phyloP scores from a whole-genome alignment of 2,888 invertebrate genomes.

The Prionchulus punctatus region DNA sequence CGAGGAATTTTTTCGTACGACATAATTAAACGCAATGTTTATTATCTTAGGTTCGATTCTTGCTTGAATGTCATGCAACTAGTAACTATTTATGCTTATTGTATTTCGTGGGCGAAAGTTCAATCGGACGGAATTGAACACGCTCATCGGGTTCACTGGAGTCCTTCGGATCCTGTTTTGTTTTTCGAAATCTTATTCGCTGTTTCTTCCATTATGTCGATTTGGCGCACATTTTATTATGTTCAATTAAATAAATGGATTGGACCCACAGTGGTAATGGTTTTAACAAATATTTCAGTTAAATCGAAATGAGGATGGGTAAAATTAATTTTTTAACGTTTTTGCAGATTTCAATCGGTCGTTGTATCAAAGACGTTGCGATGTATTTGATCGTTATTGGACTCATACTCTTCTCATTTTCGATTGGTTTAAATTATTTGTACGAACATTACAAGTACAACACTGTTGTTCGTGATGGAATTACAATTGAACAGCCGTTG shows the following conservation, averaged over 20 bases:
- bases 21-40: background rate
- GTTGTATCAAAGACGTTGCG: slow-evolving; percentile 22
- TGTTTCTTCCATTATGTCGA: slow-evolving; percentile 21
- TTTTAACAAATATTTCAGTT: background rate
- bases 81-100: slow-evolving; percentile 12
- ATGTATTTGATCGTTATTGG: slow-evolving; percentile 25
- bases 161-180: slow-evolving; percentile 16
- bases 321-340: too few species aligned
- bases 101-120: slow-evolving; percentile 8
- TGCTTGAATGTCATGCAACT: slow-evolving; percentile 15
- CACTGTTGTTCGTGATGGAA: background rate
- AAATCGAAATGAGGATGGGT: too few species aligned
- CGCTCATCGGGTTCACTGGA: slow-evolving; percentile 19
- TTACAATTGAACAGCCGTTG: background rate
- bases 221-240: slow-evolving; percentile 25
- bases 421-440: slow-evolving; percentile 20
- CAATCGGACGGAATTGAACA: slow-evolving; percentile 4
- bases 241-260: slow-evolving; percentile 18
- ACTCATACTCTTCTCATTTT: slow-evolving; percentile 24
- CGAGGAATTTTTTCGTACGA: background rate
- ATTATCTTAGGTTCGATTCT: slow-evolving; percentile 17
- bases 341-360: slow-evolving; percentile 25
- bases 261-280: slow-evolving; percentile 21
- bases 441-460: slow-evolving; percentile 16
- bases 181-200: slow-evolving; percentile 23